Percentiles rank a stretch among this genome's conserved stretches.
phyloP scores from a whole-genome alignment of 2,888 invertebrate genomes.

The Agonopterix heracliana region DNA sequence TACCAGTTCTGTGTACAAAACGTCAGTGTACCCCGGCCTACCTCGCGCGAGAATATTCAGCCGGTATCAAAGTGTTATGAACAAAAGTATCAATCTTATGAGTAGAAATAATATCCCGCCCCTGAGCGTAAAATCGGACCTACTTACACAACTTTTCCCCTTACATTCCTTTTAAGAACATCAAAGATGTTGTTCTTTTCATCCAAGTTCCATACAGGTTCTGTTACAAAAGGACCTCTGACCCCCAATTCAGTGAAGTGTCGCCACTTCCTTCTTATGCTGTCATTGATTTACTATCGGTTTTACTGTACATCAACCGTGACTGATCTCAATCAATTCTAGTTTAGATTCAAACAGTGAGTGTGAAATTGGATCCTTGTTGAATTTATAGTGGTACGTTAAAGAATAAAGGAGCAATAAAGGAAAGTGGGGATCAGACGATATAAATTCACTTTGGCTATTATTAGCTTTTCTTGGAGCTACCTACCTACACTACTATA shows the following conservation, averaged over 20 bases:
- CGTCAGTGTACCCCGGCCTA: too few relatives aligned
- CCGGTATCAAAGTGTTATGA: too few relatives aligned
- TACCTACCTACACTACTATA: too few relatives aligned
- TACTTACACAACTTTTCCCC: too few relatives aligned
- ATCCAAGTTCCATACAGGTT: not conserved
- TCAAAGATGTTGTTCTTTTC: not conserved
- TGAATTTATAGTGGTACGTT: constrained; percentile 3
- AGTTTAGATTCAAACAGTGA: constrained; percentile 23
- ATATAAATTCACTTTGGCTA: not conserved
- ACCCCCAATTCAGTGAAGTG: not conserved
- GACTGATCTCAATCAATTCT: constrained; percentile 48
- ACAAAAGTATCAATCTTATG: too few relatives aligned
- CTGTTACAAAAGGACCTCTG: not conserved
- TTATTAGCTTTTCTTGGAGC: not conserved
- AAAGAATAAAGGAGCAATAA: not conserved
- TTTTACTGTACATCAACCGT: constrained; percentile 42
- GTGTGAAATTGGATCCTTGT: constrained; percentile 30
- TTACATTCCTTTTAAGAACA: too few relatives aligned
- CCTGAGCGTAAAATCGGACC: too few relatives aligned
- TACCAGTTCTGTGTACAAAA: too few relatives aligned
- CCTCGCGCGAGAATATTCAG: too few relatives aligned
- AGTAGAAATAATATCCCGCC: too few relatives aligned
- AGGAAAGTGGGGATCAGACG: not conserved
- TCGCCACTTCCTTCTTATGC: not conserved
- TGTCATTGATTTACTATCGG: not conserved